Conservation (phyloP, 2,888 invertebrate species). For the Geotrupes spiniger region DNA sequence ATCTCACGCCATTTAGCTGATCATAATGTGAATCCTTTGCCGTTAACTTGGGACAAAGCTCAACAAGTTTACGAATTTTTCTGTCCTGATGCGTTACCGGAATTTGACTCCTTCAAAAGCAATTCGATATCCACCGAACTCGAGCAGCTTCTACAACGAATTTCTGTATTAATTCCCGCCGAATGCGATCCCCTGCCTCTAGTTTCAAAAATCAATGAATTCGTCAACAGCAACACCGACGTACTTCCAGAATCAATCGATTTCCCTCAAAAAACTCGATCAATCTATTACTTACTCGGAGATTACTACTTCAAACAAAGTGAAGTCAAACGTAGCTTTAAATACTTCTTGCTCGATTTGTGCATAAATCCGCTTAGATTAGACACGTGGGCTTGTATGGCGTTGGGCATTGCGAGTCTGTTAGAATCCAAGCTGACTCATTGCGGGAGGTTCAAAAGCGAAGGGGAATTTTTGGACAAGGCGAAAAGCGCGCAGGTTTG, state of each 20-base stretch:
- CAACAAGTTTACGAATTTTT: constrained; percentile 79
- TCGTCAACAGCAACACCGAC: constrained; percentile 61
- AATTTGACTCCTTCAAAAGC: constrained; percentile 72
- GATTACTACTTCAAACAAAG: constrained; percentile 91
- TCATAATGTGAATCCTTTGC: constrained; percentile 69
- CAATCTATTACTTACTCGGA: constrained; percentile 86
- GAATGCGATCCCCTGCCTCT: constrained; percentile 65
- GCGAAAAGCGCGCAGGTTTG: constrained; percentile 75
- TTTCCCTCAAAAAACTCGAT: constrained; percentile 52
- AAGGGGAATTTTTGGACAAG: constrained; percentile 65
- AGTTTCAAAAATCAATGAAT: constrained; percentile 62
- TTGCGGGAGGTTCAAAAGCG: constrained; percentile 58
- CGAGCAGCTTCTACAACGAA: constrained; percentile 69
- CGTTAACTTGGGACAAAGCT: constrained; percentile 71
- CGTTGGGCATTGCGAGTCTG: constrained; percentile 73
- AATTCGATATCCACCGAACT: constrained; percentile 81
- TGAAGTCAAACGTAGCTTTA: constrained; percentile 65
- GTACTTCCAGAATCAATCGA: constrained; percentile 45
- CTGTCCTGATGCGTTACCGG: constrained; percentile 74
- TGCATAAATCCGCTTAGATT: constrained; percentile 75
- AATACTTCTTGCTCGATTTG: constrained; percentile 81
- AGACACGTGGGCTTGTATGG: constrained; percentile 92
- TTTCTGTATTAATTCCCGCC: constrained; percentile 65
- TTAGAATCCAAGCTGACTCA: constrained; percentile 80
- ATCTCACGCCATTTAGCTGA: constrained; percentile 65